Conservation (phyloP, 2,888 invertebrate genomes). For the Spilarctia lutea region DNA sequence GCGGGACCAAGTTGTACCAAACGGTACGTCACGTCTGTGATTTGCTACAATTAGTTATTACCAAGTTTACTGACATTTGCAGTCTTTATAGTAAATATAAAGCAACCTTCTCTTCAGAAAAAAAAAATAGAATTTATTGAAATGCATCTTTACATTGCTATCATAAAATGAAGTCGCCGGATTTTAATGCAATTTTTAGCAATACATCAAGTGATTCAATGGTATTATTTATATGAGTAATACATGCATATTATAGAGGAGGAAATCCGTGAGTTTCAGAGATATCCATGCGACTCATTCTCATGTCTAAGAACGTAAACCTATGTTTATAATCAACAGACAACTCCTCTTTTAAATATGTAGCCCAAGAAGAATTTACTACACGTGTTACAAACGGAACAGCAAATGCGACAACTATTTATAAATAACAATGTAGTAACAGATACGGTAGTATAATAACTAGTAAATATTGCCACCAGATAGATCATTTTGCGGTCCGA, state of each 20-base stretch:
- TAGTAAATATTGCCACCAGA: conserved; percentile 45
- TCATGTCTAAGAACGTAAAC: no score
- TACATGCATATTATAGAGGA: no score
- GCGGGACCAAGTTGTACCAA: neutral
- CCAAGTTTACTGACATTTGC: neutral
- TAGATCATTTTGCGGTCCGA: conserved; percentile 58
- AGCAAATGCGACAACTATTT: neutral
- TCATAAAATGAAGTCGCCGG: no score
- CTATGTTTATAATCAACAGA: neutral
- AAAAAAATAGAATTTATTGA: no score
- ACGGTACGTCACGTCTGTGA: neutral
- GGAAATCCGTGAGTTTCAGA: no score
- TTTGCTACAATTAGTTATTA: neutral
- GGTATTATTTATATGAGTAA: no score
- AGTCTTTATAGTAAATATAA: neutral
- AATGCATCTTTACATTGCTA: no score
- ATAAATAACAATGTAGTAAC: conserved; percentile 18
- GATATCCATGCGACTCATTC: no score
- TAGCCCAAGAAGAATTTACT: neutral
- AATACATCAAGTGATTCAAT: no score
- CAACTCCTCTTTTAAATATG: neutral
- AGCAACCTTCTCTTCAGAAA: neutral
- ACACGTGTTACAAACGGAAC: conserved; percentile 15
- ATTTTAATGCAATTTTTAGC: no score
- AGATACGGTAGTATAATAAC: conserved; percentile 18